Percentiles rank a stretch among this genome's conserved stretches.
Evolutionary conservation across 2,113 vertebrate species (phyloP).

Genomic region (Forbesichthys papilliferus): DNA sequence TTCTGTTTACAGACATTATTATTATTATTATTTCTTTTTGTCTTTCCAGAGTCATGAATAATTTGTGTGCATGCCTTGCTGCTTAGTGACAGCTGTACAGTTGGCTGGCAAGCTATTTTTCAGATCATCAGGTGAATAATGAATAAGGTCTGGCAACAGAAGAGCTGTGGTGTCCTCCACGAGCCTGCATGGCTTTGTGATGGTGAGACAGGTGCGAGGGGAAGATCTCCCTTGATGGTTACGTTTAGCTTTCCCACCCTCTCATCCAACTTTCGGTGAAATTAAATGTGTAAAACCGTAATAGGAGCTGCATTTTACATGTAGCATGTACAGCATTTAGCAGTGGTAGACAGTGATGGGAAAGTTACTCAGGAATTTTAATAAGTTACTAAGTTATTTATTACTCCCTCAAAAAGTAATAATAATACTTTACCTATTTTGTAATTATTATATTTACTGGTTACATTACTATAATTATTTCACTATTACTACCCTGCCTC

Average conservation of each 20-base stretch:
- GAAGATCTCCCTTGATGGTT: background rate
- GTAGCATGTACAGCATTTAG: no score
- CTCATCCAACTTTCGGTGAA: background rate
- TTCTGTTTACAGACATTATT: conserved; percentile 56
- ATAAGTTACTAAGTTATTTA: no score
- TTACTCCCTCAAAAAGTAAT: no score
- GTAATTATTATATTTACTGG: no score
- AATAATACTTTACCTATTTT: no score
- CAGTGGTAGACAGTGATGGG: no score
- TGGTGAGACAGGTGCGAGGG: conserved; percentile 34
- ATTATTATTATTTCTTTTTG: conserved; percentile 58
- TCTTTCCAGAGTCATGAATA: conserved; percentile 76
- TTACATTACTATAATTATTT: no score
- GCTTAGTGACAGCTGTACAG: conserved; percentile 78
- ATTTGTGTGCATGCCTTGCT: conserved; percentile 74
- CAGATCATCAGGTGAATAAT: conserved; percentile 82
- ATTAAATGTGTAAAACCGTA: background rate
- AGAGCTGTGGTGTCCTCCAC: conserved; percentile 64
- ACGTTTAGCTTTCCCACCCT: background rate
- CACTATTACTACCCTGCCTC: no score
- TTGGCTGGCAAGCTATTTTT: conserved; percentile 77
- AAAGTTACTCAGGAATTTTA: no score
- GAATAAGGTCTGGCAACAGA: conserved; percentile 77
- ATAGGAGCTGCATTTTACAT: background rate
- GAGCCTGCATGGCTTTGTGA: conserved; percentile 34